A percentile compares a stretch with the other conserved stretches of the same genome.
Evolutionary conservation across 1,140 invertebrate species (phyloP).

Genomic region (Elysia chlorotica): DNA sequence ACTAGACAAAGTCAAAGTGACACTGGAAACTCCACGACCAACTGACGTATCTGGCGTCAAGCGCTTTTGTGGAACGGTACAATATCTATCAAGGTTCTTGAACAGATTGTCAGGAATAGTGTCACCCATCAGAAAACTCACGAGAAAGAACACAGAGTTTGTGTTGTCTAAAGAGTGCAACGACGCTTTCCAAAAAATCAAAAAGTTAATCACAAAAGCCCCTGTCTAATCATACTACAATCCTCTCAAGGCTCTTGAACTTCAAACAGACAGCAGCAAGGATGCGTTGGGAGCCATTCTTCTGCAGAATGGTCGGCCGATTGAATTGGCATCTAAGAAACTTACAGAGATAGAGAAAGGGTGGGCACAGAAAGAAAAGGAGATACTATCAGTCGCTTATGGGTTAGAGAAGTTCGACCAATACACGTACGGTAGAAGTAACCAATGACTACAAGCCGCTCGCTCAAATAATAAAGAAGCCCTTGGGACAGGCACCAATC

Average conservation of each 20-base stretch:
- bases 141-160: background rate
- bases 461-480: constrained; percentile 58
- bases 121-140: constrained; percentile 22
- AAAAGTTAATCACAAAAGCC: constrained; percentile 25
- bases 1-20: constrained; percentile 43
- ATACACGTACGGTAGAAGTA: constrained; percentile 16
- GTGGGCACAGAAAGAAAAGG: constrained; percentile 64
- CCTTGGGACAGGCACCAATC: constrained; percentile 21
- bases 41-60: constrained; percentile 22
- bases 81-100: constrained; percentile 19
- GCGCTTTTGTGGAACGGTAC: constrained; percentile 12
- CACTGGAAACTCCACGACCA: constrained; percentile 42
- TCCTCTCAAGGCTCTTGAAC: constrained; percentile 22
- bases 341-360: constrained; percentile 59
- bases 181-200: background rate
- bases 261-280: constrained; percentile 39
- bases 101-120: constrained; percentile 9
- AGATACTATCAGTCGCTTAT: constrained; percentile 52
- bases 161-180: background rate
- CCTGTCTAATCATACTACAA: constrained; percentile 41
- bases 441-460: constrained; percentile 57
- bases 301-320: constrained; percentile 60
- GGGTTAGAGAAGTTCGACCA: constrained; percentile 49
- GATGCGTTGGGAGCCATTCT: constrained; percentile 60
- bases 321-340: constrained; percentile 63